Conservation (phyloP, 2,888 invertebrate species). For the Heteromurus nitidus region DNA sequence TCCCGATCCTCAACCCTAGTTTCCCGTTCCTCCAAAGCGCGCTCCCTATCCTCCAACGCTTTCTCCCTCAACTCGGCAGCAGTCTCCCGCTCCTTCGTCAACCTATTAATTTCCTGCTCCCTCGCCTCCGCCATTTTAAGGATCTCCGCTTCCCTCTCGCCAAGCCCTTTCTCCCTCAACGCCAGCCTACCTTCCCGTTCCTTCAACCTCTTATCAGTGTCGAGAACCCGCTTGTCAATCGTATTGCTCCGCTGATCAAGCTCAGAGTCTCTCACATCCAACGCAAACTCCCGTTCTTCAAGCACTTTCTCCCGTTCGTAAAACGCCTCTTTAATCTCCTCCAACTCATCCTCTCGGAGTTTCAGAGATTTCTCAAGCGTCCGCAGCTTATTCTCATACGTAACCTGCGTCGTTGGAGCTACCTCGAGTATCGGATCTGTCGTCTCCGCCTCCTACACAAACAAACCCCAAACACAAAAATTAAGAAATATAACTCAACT, state of each 20-base stretch:
- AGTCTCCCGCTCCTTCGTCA: slow-evolving; percentile 42
- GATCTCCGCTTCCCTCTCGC: slow-evolving; percentile 48
- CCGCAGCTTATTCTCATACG: too few relatives aligned
- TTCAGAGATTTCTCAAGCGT: slow-evolving; percentile 35
- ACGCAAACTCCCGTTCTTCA: slow-evolving; percentile 39
- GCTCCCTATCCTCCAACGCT: slow-evolving; percentile 45
- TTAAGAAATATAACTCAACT: neutral
- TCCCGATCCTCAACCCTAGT: slow-evolving; percentile 29
- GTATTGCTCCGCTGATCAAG: slow-evolving; percentile 35
- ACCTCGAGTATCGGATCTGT: slow-evolving; percentile 33
- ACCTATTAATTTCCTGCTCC: slow-evolving; percentile 49
- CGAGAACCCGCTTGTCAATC: slow-evolving; percentile 49
- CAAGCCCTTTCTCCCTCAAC: slow-evolving; percentile 22
- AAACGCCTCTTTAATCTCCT: slow-evolving; percentile 18
- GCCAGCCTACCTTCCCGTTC: slow-evolving; percentile 49
- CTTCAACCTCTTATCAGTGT: slow-evolving; percentile 49
- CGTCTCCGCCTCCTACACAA: slow-evolving; percentile 19
- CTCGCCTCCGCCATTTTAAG: slow-evolving; percentile 52
- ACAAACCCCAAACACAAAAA: neutral
- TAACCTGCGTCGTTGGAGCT: too few relatives aligned
- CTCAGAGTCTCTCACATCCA: slow-evolving; percentile 42
- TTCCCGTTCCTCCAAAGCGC: slow-evolving; percentile 43
- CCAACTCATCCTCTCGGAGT: slow-evolving; percentile 40
- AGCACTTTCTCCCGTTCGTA: slow-evolving; percentile 10
- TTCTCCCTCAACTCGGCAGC: slow-evolving; percentile 27